phyloP scores from a whole-genome alignment of 2,888 invertebrate genomes.

The Synergus laeviventris region DNA sequence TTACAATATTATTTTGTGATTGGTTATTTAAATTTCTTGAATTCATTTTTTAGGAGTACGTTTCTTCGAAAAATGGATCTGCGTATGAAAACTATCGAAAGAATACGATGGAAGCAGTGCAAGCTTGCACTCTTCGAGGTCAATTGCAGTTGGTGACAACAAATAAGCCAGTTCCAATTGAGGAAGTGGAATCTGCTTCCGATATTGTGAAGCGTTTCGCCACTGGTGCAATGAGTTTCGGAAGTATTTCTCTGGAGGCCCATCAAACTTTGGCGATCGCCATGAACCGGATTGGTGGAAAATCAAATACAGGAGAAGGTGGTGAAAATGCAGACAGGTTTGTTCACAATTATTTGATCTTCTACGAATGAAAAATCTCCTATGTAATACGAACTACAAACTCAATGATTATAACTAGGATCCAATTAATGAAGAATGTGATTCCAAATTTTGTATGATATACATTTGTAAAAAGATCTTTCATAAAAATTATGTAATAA shows the following conservation, averaged over 20 bases:
- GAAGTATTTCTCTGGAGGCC: conserved; percentile 97
- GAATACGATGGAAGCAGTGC: conserved; percentile 90
- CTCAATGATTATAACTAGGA: conserved; percentile 16
- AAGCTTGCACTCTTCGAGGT: conserved; percentile 92
- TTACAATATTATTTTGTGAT: background rate
- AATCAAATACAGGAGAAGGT: conserved; percentile 99
- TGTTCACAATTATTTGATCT: conserved; percentile 11
- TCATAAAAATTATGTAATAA: background rate
- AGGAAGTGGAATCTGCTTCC: conserved; percentile 94
- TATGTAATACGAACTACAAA: background rate
- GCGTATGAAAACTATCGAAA: conserved; percentile 92
- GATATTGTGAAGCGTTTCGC: conserved; percentile 97
- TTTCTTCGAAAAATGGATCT: conserved; percentile 85
- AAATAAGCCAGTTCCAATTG: conserved; percentile 87
- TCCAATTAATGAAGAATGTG: conserved; percentile 33
- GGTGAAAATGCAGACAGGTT: conserved; percentile 87
- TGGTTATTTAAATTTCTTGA: background rate
- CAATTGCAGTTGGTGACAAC: conserved; percentile 91
- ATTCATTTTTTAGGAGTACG: conserved; percentile 86
- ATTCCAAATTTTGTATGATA: conserved; percentile 23
- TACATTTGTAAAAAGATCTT: background rate
- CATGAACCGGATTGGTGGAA: conserved; percentile 98
- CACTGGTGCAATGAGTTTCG: conserved; percentile 96
- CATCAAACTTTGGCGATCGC: conserved; percentile 96
- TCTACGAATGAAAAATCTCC: too few relatives aligned